Evolutionary conservation across 1,140 invertebrate genomes (phyloP).

Genomic region (Trinorchestia longiramus): DNA sequence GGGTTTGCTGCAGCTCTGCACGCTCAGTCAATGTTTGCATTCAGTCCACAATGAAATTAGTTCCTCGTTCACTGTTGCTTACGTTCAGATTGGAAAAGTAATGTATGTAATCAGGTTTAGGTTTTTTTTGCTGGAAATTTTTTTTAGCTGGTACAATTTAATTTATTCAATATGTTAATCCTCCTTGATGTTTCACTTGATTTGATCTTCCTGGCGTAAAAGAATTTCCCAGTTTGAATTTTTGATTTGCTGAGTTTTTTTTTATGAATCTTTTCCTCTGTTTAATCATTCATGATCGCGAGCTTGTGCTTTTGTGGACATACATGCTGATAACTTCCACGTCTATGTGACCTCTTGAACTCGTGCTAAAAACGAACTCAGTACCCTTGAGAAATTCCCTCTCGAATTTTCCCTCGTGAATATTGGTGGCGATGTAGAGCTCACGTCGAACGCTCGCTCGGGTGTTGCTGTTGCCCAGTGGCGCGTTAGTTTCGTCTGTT

Average conservation of each 20-base stretch:
- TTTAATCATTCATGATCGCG: not conserved
- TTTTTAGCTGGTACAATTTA: not conserved
- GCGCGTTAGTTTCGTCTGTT: not conserved
- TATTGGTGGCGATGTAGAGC: not conserved
- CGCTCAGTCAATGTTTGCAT: constrained; percentile 34
- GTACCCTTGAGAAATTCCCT: not conserved
- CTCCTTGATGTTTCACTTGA: not conserved
- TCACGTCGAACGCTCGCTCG: not conserved
- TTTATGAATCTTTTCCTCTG: not conserved
- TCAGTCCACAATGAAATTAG: constrained; percentile 41
- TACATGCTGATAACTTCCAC: not conserved
- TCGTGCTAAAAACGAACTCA: not conserved
- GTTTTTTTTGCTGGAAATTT: not conserved
- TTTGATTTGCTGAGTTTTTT: too few relatives aligned
- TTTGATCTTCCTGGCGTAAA: not conserved
- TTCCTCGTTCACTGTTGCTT: constrained; percentile 23
- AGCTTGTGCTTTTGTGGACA: not conserved
- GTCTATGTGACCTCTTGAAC: not conserved
- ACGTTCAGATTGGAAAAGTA: constrained; percentile 19
- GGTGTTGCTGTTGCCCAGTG: not conserved
- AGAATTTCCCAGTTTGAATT: too few relatives aligned
- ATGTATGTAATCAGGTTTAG: constrained; percentile 11
- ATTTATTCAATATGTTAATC: not conserved
- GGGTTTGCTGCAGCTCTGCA: not conserved
- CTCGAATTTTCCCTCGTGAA: not conserved